Evolutionary conservation across 2,113 vertebrate species (phyloP).

Genomic region (Gasterosteus aculeatus): DNA sequence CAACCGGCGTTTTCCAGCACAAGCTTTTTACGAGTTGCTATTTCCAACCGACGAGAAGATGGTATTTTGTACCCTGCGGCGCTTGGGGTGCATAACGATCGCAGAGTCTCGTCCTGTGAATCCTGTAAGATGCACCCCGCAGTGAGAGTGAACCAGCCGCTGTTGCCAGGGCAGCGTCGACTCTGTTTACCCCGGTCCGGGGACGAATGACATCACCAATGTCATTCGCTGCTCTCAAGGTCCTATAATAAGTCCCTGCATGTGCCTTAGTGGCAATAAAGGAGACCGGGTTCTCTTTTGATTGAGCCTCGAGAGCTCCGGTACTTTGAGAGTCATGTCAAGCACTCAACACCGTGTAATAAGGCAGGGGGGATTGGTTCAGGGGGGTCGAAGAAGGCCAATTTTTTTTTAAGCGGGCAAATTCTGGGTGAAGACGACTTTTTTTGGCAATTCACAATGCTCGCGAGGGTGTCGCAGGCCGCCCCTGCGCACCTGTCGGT

Average conservation of each 20-base stretch:
- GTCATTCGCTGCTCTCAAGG: slow-evolving; percentile 32
- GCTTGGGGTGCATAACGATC: slow-evolving; percentile 42
- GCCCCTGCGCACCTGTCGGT: slow-evolving; percentile 66
- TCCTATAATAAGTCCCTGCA: slow-evolving; percentile 62
- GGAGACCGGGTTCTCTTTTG: slow-evolving; percentile 38
- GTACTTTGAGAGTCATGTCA: slow-evolving; percentile 37
- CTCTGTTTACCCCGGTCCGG: slow-evolving; percentile 53
- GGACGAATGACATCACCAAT: slow-evolving; percentile 54
- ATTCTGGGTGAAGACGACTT: slow-evolving; percentile 39
- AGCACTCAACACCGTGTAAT: slow-evolving; percentile 60
- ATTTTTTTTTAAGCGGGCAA: slow-evolving; percentile 55
- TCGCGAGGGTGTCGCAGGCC: slow-evolving; percentile 11
- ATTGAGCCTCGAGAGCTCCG: slow-evolving; percentile 12
- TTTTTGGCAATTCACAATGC: slow-evolving; percentile 39
- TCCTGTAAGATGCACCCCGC: slow-evolving; percentile 47
- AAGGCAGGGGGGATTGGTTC: background rate
- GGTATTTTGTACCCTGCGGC: slow-evolving; percentile 61
- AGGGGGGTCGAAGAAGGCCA: slow-evolving; percentile 18
- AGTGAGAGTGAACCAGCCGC: slow-evolving; percentile 19
- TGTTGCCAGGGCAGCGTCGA: slow-evolving; percentile 48
- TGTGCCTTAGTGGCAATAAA: slow-evolving; percentile 29
- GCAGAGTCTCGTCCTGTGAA: slow-evolving; percentile 62
- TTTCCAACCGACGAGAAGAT: slow-evolving; percentile 68
- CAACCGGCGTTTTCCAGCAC: slow-evolving; percentile 50
- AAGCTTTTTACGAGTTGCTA: slow-evolving; percentile 68